Evolutionary conservation across 2,113 vertebrate species (phyloP), one percentile per base, ranked within the genome.

Genomic region (Laterallus jamaicensis): DNA sequence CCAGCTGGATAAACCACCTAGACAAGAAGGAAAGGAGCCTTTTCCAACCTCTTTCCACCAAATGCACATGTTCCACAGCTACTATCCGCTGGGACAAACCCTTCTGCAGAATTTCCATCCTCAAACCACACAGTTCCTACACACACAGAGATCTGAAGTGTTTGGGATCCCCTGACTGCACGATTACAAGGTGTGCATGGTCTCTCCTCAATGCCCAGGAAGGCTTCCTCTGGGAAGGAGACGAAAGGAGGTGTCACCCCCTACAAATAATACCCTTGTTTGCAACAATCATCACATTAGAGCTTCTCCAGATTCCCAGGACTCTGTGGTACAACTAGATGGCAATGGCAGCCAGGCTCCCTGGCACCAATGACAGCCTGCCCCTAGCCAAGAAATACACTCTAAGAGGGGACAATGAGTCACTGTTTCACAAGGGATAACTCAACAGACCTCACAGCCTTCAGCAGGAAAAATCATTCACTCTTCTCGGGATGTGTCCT

Each of bases 331-430:
- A 95, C 54, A 76, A 26, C 15, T 15, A 64, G 29, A 68, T 19
- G 47, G 56, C 28, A 50, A 81, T 0, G 7, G 76, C 56, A 94
- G 70, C 58, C 93, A 88, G 56, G 52, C 40, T 88, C 68, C 49
- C 49, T 89, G 88, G 87, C 80, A 76, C 74, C 54, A 78, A 52
- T 3, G 50, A 25, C 62, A 66, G 12, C 11, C 32, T 82, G 39
- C 31, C 49, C 89, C 67, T 40, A 74, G 91, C 96, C 95, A 97
- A 95, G 77, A 89, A 78, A 80, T 75, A 96, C 89, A 86, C 58
- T 89, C 64, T 32, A 21, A 40, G 69, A 86, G 68, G 59, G 55
- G 73, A 92, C 87, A 88, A 47, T 55, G 74, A 95, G 32, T 83
- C 90, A 75, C 32, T 87, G 58, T 74, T 91, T 79, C 49, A 89